phyloP scores from a whole-genome alignment of 2,113 vertebrate species.

The Sinocyclocheilus anophthalmus region DNA sequence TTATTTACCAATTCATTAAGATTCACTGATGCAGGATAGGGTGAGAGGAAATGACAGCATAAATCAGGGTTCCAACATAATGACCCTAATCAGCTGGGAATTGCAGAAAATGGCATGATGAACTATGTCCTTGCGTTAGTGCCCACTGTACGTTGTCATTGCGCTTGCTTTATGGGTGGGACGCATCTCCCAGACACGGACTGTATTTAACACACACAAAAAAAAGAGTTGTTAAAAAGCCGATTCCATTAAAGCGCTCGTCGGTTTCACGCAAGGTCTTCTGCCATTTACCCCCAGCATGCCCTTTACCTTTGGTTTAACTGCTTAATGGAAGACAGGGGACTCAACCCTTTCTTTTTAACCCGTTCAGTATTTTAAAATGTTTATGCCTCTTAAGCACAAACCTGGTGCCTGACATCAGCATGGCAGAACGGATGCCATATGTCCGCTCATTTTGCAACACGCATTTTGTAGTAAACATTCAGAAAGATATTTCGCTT shows the following conservation, averaged over 20 bases:
- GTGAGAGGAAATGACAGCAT: slow-evolving; percentile 99
- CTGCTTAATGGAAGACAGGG: slow-evolving; percentile 83
- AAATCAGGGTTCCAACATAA: slow-evolving; percentile 99
- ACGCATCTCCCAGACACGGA: slow-evolving; percentile 95
- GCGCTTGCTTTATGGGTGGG: slow-evolving; percentile 95
- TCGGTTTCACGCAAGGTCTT: slow-evolving; percentile 90
- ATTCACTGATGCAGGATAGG: slow-evolving; percentile 99
- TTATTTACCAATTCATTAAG: slow-evolving; percentile 99
- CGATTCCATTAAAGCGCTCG: slow-evolving; percentile 89
- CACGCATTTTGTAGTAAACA: slow-evolving; percentile 13
- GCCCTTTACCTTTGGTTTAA: slow-evolving; percentile 91
- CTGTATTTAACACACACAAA: slow-evolving; percentile 94
- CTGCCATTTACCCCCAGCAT: slow-evolving; percentile 85
- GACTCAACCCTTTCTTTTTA: slow-evolving; percentile 53
- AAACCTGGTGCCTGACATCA: neutral
- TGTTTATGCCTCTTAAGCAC: neutral
- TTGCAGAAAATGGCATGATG: slow-evolving; percentile 99
- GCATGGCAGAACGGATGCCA: neutral
- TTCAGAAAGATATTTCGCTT: slow-evolving; percentile 16
- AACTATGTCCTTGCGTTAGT: slow-evolving; percentile 99
- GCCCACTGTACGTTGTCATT: slow-evolving; percentile 99
- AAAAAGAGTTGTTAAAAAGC: slow-evolving; percentile 98
- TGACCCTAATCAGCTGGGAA: slow-evolving; percentile 99
- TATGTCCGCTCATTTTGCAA: neutral
- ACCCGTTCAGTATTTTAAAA: slow-evolving; percentile 47